Percentiles rank a stretch among this genome's conserved stretches.
Conservation (phyloP, 2,113 vertebrate genomes). For the Antigone vipio region DNA sequence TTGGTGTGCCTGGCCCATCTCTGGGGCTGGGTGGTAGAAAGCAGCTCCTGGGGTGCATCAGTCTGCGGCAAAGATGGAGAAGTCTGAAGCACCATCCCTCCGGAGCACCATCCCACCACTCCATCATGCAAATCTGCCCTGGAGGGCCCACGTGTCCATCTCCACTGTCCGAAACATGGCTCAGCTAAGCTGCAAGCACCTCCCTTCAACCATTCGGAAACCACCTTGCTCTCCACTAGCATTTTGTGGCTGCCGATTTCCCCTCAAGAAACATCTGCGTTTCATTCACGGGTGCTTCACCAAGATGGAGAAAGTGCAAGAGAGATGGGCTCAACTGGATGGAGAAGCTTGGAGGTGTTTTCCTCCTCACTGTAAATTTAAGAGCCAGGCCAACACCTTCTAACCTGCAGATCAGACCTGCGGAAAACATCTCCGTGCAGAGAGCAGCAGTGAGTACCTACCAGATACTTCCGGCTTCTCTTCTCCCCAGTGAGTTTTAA, state of each 20-base stretch:
- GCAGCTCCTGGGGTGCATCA: not conserved
- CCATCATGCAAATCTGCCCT: rapidly evolving
- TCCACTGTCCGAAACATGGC: rapidly evolving
- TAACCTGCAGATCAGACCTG: not conserved
- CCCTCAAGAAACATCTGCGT: not conserved
- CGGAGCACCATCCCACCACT: not conserved
- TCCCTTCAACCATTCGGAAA: not conserved
- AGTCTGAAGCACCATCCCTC: not conserved
- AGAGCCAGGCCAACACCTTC: not conserved
- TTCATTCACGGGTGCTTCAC: not conserved
- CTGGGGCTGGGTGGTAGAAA: not conserved
- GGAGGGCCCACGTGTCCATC: not conserved
- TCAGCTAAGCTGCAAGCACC: not conserved
- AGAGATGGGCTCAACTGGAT: not conserved
- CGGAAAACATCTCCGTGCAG: rapidly evolving
- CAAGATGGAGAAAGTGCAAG: too few species aligned
- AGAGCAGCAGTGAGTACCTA: not conserved
- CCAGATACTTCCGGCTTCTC: not conserved
- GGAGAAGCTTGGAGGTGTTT: not conserved
- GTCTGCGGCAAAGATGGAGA: not conserved
- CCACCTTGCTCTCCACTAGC: not conserved
- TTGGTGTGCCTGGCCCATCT: not conserved
- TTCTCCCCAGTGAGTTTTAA: not conserved
- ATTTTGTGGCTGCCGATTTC: not conserved
- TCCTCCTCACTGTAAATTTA: not conserved